Evolutionary conservation across 2,888 invertebrate genomes (phyloP).

Genomic region (Acrocera orbiculus): DNA sequence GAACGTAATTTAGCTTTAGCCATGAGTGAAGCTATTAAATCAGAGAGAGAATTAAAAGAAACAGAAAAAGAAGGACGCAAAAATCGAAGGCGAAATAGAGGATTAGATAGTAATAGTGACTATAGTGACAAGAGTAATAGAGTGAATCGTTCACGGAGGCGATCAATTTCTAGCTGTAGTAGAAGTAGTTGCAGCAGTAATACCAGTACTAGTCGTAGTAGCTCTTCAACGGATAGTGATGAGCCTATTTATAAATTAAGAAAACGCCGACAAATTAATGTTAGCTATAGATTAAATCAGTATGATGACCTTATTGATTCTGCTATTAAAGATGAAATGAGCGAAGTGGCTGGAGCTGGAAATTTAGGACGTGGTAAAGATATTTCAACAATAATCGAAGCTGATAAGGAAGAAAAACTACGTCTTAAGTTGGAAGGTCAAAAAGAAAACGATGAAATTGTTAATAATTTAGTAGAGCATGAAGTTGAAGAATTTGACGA

Average conservation of each 20-base stretch:
- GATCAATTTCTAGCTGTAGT: too few species aligned
- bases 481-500: constrained; percentile 16
- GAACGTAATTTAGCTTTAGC: constrained; percentile 14
- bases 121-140: neutral
- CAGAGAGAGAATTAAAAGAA: constrained; percentile 15
- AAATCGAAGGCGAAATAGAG: constrained; percentile 15
- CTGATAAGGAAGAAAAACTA: constrained; percentile 48
- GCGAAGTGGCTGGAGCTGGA: constrained; percentile 58
- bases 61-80: constrained; percentile 14
- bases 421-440: constrained; percentile 16
- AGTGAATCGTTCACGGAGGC: too few species aligned
- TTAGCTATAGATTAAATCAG: constrained; percentile 76
- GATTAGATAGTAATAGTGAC: constrained; percentile 6
- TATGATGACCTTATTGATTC: constrained; percentile 92
- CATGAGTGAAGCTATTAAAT: constrained; percentile 14
- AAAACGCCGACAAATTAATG: constrained; percentile 59
- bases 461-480: constrained; percentile 21
- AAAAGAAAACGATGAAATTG: constrained; percentile 19
- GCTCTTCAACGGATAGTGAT: constrained; percentile 33
- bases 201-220: constrained; percentile 13
- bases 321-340: constrained; percentile 68
- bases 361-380: constrained; percentile 78
- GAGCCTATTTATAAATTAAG: constrained; percentile 73
- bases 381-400: constrained; percentile 74
- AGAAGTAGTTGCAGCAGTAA: too few species aligned